phyloP scores from a whole-genome alignment of 2,888 invertebrate species.

The Helicoverpa assulta region DNA sequence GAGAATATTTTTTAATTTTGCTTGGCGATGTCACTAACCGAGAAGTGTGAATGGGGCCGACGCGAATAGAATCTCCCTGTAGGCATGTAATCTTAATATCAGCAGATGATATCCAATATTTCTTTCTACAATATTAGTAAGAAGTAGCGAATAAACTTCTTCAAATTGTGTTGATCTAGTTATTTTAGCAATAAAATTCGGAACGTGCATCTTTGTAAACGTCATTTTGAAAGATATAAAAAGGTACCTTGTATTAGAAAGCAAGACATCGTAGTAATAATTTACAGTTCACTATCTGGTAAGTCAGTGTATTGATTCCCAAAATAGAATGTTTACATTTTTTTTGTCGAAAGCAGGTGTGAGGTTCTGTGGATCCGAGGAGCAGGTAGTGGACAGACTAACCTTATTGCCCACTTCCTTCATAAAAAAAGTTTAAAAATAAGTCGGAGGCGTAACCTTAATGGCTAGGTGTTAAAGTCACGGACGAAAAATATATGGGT shows the following conservation, averaged over 20 bases:
- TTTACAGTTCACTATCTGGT: conserved; percentile 74
- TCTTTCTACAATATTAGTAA: conserved; percentile 34
- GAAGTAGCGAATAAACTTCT: conserved; percentile 33
- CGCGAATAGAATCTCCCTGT: conserved; percentile 73
- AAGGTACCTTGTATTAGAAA: conserved; percentile 62
- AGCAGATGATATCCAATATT: conserved; percentile 32
- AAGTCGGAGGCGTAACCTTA: conserved; percentile 71
- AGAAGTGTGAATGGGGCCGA: conserved; percentile 81
- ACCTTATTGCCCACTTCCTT: conserved; percentile 84
- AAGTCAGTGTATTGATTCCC: conserved; percentile 72
- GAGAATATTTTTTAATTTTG: conserved; percentile 76
- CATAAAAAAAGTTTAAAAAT: conserved; percentile 78
- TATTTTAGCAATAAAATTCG: conserved; percentile 50
- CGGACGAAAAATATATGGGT: conserved; percentile 68
- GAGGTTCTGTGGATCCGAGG: conserved; percentile 67
- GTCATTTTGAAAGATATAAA: conserved; percentile 60
- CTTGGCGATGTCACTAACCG: conserved; percentile 83
- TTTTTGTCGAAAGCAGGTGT: conserved; percentile 85
- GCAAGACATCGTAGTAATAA: conserved; percentile 74
- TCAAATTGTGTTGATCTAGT: conserved; percentile 38
- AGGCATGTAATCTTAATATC: conserved; percentile 48
- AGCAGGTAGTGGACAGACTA: conserved; percentile 79
- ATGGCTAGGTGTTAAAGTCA: conserved; percentile 77
- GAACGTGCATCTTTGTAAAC: conserved; percentile 50
- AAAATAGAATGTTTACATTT: conserved; percentile 83